Evolutionary conservation across 2,797 vertebrate genomes (phyloP).

Genomic region (Chiroxiphia lanceolata): DNA sequence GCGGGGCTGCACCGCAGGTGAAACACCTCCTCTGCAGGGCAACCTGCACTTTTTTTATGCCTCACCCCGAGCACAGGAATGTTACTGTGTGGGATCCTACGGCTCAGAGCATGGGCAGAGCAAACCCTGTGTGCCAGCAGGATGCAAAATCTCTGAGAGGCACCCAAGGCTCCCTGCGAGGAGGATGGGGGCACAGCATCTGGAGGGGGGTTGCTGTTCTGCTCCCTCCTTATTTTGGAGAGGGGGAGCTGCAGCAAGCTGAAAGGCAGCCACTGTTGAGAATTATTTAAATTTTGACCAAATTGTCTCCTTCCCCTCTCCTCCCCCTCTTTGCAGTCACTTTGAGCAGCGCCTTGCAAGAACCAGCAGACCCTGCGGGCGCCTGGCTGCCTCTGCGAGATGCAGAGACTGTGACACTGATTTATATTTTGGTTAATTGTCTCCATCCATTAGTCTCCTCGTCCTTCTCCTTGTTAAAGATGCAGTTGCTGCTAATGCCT

Average conservation of each 20-base stretch:
- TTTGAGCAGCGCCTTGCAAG: background rate
- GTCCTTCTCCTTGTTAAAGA: constrained; percentile 55
- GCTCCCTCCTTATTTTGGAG: rapidly evolving
- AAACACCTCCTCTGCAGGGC: background rate
- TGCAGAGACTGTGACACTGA: constrained; percentile 40
- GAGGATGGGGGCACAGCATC: background rate
- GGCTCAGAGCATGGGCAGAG: background rate
- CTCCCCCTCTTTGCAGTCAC: background rate
- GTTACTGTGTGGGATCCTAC: background rate
- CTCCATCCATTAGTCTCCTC: constrained; percentile 65
- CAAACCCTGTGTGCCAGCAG: background rate
- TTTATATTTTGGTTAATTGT: constrained; percentile 65
- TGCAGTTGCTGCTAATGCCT: constrained; percentile 27
- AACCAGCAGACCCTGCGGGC: constrained; percentile 5
- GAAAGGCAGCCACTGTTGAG: background rate
- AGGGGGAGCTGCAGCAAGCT: background rate
- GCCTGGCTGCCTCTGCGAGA: constrained; percentile 20
- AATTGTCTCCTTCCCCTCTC: background rate
- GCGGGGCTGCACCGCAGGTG: background rate
- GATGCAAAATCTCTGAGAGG: background rate
- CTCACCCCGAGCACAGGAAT: background rate
- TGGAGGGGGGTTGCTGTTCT: background rate
- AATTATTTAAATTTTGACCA: background rate
- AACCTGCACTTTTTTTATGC: background rate
- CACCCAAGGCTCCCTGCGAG: background rate